phyloP scores from a whole-genome alignment of 1,140 invertebrate genomes.

The Odontomachus brunneus region DNA sequence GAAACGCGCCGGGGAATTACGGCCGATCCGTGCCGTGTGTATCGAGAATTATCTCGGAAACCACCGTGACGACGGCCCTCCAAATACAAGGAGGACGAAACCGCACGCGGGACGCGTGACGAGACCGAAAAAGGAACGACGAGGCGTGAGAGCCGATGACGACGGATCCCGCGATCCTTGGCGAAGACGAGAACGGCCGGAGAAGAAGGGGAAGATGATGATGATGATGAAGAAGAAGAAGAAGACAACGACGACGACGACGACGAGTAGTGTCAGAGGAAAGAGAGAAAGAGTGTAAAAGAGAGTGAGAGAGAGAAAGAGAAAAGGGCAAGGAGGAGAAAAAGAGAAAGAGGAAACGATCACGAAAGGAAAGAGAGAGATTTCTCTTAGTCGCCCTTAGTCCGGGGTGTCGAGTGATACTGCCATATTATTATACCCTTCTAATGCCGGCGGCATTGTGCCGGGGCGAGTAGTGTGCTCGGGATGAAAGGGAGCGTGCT shows the following conservation, averaged over 20 bases:
- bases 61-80: constrained; percentile 64
- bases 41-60: constrained; percentile 66
- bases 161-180: constrained; percentile 25
- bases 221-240: not conserved
- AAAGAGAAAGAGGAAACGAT: not conserved
- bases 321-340: not conserved
- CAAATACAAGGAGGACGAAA: constrained; percentile 63
- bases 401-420: constrained; percentile 63
- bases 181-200: not conserved
- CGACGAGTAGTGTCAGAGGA: not conserved
- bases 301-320: not conserved
- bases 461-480: constrained; percentile 47
- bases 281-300: not conserved
- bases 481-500: constrained; percentile 71
- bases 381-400: constrained; percentile 53
- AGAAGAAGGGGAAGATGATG: not conserved
- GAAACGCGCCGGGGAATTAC: constrained; percentile 38
- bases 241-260: not conserved
- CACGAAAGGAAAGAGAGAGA: constrained; percentile 4
- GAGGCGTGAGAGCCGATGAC: constrained; percentile 54
- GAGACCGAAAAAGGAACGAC: constrained; percentile 61
- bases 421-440: constrained; percentile 68
- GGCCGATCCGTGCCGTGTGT: constrained; percentile 53
- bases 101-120: constrained; percentile 67
- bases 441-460: constrained; percentile 62